Percentiles rank a stretch among this genome's conserved stretches.
Evolutionary conservation across 2,113 vertebrate genomes (phyloP).

Genomic region (Labeo rohita): DNA sequence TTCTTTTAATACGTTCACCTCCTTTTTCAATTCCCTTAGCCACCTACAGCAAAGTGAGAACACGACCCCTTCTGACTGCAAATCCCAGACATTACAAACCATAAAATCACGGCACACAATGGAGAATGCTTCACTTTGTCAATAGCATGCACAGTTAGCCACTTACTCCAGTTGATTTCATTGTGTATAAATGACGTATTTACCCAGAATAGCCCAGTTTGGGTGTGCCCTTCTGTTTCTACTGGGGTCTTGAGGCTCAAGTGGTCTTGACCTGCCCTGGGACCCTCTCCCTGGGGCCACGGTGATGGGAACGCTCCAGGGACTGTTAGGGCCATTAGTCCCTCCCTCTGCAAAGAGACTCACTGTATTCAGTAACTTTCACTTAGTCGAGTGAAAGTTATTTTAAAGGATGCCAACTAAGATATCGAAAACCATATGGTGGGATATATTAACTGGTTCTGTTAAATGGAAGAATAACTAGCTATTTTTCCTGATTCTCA

Average conservation of each 20-base stretch:
- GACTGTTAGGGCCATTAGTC: constrained; percentile 45
- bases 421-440: constrained; percentile 24
- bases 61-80: background rate
- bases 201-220: constrained; percentile 78
- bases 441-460: background rate
- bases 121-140: background rate
- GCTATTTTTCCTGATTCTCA: background rate
- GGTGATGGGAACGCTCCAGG: constrained; percentile 66
- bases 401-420: constrained; percentile 50
- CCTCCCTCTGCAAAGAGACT: constrained; percentile 77
- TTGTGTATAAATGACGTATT: constrained; percentile 53
- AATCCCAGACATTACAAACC: constrained; percentile 1
- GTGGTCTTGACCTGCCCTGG: constrained; percentile 40
- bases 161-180: background rate
- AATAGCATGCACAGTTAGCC: constrained; percentile 22
- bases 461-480: background rate
- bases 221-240: constrained; percentile 80
- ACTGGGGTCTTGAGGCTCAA: constrained; percentile 71
- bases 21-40: background rate
- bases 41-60: background rate
- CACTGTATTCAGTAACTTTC: constrained; percentile 66
- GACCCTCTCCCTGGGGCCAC: constrained; percentile 61
- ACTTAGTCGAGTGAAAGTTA: constrained; percentile 45
- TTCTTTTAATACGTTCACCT: background rate
- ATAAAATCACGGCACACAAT: background rate